Conservation (phyloP, 1,140 invertebrate genomes). For the Whitmania pigra region DNA sequence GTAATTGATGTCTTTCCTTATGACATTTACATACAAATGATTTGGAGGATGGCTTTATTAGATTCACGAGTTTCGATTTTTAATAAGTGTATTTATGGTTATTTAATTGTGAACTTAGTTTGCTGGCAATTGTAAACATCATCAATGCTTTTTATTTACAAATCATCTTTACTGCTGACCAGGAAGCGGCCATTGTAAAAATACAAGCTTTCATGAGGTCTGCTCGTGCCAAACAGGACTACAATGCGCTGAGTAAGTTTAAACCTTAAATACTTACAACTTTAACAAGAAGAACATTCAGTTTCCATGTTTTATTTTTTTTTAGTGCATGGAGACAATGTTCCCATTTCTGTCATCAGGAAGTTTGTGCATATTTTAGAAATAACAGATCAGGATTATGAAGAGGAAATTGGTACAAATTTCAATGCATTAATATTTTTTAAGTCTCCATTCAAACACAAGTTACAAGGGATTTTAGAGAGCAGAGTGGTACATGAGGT, state of each 20-base stretch:
- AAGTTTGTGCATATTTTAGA: slow-evolving; percentile 60
- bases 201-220: slow-evolving; percentile 42
- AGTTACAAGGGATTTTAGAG: neutral
- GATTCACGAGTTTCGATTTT: neutral
- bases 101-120: too few species aligned
- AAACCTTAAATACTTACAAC: neutral
- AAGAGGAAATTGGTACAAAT: slow-evolving; percentile 41
- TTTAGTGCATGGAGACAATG: slow-evolving; percentile 51
- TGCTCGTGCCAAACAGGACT: slow-evolving; percentile 39
- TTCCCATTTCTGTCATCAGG: slow-evolving; percentile 57
- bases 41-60: neutral
- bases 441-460: neutral
- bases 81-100: too few species aligned
- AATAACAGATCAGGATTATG: slow-evolving; percentile 58
- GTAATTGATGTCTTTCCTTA: slow-evolving; percentile 21
- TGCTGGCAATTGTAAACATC: too few species aligned
- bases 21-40: neutral
- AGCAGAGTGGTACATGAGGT: neutral
- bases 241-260: slow-evolving; percentile 38
- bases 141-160: too few species aligned
- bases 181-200: slow-evolving; percentile 37
- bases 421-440: neutral
- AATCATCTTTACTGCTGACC: neutral
- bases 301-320: slow-evolving; percentile 5
- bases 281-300: too few species aligned